Percentiles rank a stretch among this genome's conserved stretches.
Conservation (phyloP, 2,888 invertebrate species). For the Trissolcus japonicus region DNA sequence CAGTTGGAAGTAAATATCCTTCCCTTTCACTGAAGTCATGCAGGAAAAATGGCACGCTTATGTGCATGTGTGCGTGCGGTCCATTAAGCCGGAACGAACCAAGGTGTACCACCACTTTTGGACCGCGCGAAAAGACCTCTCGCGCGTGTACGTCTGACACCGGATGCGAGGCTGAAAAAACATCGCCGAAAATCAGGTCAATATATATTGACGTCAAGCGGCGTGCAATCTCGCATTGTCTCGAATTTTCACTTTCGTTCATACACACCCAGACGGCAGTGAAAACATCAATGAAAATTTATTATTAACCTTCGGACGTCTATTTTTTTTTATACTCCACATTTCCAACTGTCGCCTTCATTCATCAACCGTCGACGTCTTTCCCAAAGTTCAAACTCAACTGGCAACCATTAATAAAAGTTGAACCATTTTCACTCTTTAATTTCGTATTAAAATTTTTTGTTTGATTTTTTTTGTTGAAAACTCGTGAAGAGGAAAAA, state of each 20-base stretch:
- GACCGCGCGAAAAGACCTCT: constrained; percentile 43
- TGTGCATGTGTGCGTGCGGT: constrained; percentile 54
- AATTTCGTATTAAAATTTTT: neutral
- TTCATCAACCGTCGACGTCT: too few relatives aligned
- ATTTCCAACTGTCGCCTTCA: neutral
- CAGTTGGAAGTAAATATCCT: constrained; percentile 59
- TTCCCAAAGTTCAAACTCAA: too few relatives aligned
- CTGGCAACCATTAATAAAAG: too few relatives aligned
- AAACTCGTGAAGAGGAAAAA: too few relatives aligned
- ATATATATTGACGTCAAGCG: constrained; percentile 28
- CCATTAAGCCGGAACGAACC: constrained; percentile 66
- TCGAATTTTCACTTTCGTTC: constrained; percentile 42
- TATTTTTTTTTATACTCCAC: neutral
- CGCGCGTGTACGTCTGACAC: constrained; percentile 33
- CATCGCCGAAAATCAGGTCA: constrained; percentile 47
- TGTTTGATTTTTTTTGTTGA: too few relatives aligned
- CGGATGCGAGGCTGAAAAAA: constrained; percentile 49
- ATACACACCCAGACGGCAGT: constrained; percentile 16
- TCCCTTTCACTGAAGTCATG: constrained; percentile 67
- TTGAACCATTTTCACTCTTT: constrained; percentile 1
- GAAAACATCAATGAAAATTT: constrained; percentile 34
- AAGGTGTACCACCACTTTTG: constrained; percentile 39
- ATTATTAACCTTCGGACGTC: neutral
- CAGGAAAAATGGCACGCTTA: constrained; percentile 61
- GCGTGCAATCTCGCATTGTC: constrained; percentile 37